A percentile compares a stretch with the other conserved stretches of the same genome.
phyloP scores from a whole-genome alignment of 2,797 vertebrate genomes.

The Gymnoscopelus braueri region DNA sequence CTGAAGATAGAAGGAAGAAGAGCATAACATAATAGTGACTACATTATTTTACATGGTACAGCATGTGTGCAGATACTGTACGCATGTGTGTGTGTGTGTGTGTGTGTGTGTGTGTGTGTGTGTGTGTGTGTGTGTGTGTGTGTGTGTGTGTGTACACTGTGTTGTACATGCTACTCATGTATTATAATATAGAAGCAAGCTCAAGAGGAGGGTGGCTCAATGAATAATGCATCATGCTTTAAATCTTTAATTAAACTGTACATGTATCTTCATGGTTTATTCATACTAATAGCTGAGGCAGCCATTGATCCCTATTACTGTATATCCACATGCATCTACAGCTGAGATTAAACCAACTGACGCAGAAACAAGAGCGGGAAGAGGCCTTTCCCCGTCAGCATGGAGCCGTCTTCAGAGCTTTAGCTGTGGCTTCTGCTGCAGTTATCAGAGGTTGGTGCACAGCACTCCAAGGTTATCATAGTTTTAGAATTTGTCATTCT shows the following conservation, averaged over 20 bases:
- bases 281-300: constrained; percentile 21
- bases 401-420: not conserved
- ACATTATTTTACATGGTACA: not conserved
- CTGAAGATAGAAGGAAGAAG: not conserved
- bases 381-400: not conserved
- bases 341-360: not conserved
- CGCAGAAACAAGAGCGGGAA: constrained; percentile 7
- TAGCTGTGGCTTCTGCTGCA: no score
- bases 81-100: not conserved
- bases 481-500: not conserved
- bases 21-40: not conserved
- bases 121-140: not conserved
- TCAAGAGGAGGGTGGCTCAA: not conserved
- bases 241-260: constrained; percentile 26
- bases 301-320: constrained; percentile 12
- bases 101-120: not conserved
- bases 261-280: constrained; percentile 24
- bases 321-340: not conserved
- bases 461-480: not conserved
- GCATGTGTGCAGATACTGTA: not conserved
- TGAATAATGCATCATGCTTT: constrained; percentile 33
- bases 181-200: not conserved
- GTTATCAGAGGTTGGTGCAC: no score
- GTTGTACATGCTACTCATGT: not conserved
- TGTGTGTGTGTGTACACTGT: no score